Evolutionary conservation across 2,888 invertebrate genomes (phyloP).

Genomic region (Apodemia zela): DNA sequence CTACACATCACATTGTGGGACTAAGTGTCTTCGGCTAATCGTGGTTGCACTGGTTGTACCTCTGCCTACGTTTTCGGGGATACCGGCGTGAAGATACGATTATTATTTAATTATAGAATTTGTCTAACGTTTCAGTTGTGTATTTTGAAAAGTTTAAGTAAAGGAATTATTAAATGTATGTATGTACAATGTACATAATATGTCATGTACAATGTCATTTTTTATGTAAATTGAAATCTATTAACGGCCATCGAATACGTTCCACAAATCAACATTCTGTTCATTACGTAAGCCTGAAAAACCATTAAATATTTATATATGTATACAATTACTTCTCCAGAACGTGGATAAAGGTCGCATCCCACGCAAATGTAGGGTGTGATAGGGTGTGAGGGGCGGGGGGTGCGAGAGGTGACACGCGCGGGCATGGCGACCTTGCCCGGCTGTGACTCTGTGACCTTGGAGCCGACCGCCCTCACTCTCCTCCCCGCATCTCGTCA

Average conservation of each 20-base stretch:
- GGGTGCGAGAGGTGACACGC: constrained; percentile 57
- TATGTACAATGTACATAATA: too few relatives aligned
- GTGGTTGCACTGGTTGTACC: too few relatives aligned
- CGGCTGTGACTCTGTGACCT: constrained; percentile 80
- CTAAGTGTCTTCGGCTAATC: too few relatives aligned
- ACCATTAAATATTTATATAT: constrained; percentile 58
- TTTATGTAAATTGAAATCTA: not conserved
- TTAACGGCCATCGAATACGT: constrained; percentile 22
- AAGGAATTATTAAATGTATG: too few relatives aligned
- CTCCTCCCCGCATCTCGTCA: constrained; percentile 35
- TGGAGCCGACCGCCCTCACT: constrained; percentile 59
- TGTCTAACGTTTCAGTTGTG: too few relatives aligned
- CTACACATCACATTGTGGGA: too few relatives aligned
- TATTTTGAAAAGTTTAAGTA: too few relatives aligned
- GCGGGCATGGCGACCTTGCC: constrained; percentile 78
- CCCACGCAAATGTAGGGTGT: constrained; percentile 73
- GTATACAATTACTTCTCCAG: constrained; percentile 72
- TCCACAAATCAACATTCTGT: constrained; percentile 30
- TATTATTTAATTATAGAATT: too few relatives aligned
- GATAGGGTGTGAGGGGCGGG: constrained; percentile 53
- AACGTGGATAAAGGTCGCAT: constrained; percentile 77
- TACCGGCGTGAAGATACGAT: too few relatives aligned
- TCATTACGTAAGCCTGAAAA: constrained; percentile 53
- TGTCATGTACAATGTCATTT: too few relatives aligned
- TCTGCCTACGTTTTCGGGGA: too few relatives aligned